These are phyloP conservation scores for Gymnopithys bicolor DNA, from an alignment of 2,797 vertebrate genomes.

Conservation along the genomic window DNA sequence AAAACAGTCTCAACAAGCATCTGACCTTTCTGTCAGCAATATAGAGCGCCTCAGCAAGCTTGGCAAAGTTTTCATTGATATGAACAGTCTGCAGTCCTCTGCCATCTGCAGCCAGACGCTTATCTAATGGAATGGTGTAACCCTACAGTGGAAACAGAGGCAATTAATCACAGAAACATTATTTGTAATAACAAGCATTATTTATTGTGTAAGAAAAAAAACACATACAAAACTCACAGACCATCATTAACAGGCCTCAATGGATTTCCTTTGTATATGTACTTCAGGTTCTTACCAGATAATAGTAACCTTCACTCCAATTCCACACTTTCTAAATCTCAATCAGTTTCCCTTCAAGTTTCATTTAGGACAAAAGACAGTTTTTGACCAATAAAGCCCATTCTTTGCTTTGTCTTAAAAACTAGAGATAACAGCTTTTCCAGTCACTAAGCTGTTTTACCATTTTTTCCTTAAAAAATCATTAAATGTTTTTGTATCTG, in stretches of 20 bases:
- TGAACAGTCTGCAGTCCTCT: constrained; percentile 96
- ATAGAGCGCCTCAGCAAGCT: constrained; percentile 95
- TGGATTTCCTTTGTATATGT: neutral
- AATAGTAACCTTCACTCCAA: neutral
- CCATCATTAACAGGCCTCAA: neutral
- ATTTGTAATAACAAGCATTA: neutral
- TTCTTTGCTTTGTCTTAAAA: neutral
- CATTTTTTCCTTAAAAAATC: neutral
- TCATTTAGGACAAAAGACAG: neutral
- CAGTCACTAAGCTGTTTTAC: neutral
- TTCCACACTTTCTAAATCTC: neutral
- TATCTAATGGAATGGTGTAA: constrained; percentile 97
- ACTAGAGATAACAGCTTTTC: neutral
- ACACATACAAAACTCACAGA: neutral
- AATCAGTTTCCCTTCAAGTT: neutral
- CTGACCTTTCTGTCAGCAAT: constrained; percentile 97
- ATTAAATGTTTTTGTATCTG: neutral
- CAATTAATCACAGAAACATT: neutral
- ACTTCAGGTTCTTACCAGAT: neutral
- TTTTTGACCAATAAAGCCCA: neutral
- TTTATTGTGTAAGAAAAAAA: neutral
- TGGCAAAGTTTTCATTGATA: constrained; percentile 98
- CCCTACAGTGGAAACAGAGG: constrained; percentile 78
- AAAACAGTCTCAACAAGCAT: neutral
- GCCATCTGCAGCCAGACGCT: constrained; percentile 95